phyloP scores from a whole-genome alignment of 2,888 invertebrate genomes.

The Leptinotarsa tumamoca region DNA sequence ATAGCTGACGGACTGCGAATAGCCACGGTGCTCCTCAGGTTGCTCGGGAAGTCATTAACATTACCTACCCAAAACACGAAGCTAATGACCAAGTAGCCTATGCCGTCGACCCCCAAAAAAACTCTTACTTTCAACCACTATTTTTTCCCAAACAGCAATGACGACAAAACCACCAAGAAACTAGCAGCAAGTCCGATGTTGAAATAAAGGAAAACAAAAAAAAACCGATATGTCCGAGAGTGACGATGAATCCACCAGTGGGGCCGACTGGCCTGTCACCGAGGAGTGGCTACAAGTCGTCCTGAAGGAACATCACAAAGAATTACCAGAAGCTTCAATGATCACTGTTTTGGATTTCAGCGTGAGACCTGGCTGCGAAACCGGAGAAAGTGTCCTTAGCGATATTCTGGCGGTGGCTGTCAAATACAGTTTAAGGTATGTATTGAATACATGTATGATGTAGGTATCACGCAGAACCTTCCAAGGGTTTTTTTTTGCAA shows the following conservation, averaged over 20 bases:
- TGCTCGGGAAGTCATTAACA: no score
- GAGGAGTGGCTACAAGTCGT: conserved; percentile 71
- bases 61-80: no score
- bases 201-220: background rate
- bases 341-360: conserved; percentile 68
- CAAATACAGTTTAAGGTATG: conserved; percentile 69
- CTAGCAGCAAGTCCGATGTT: background rate
- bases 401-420: conserved; percentile 82
- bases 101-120: no score
- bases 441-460: background rate
- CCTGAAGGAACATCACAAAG: conserved; percentile 67
- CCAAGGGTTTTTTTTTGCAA: no score
- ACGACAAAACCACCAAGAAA: background rate
- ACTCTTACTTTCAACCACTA: no score
- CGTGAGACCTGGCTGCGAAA: conserved; percentile 72
- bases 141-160: background rate
- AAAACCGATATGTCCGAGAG: conserved; percentile 67
- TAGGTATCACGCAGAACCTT: no score
- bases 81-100: no score
- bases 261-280: conserved; percentile 69
- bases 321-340: conserved; percentile 55
- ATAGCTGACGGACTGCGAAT: no score
- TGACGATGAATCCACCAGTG: conserved; percentile 68
- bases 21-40: no score
- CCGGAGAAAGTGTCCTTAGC: conserved; percentile 81